A percentile compares a stretch with the other conserved stretches of the same genome.
These are phyloP conservation scores for Zaprionus obscuricornis DNA, from an alignment of 2,888 invertebrate species.

Conservation along the genomic window DNA sequence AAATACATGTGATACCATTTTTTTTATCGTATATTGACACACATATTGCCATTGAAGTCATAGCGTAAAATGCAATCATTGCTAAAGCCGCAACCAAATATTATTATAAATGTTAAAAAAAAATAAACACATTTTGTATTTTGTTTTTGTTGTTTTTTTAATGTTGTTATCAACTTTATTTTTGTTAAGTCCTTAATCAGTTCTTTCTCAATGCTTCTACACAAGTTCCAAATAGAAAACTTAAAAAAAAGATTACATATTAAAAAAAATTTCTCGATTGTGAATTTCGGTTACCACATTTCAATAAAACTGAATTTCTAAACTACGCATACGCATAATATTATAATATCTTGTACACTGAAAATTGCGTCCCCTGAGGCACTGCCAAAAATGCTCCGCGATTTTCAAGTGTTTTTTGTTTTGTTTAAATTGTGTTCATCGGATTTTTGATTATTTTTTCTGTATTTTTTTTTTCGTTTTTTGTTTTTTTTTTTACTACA, in stretches of 20 bases:
- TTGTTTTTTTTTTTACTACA: too few relatives aligned
- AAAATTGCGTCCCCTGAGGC: slow-evolving; percentile 17
- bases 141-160: slow-evolving; percentile 57
- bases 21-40: too few relatives aligned
- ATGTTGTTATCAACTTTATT: slow-evolving; percentile 78
- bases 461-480: too few relatives aligned
- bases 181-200: slow-evolving; percentile 80
- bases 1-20: too few relatives aligned
- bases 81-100: too few relatives aligned
- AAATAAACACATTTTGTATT: too few relatives aligned
- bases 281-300: slow-evolving; percentile 44
- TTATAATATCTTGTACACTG: slow-evolving; percentile 20
- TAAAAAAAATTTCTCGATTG: slow-evolving; percentile 62
- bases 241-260: slow-evolving; percentile 67
- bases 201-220: slow-evolving; percentile 81
- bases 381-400: slow-evolving; percentile 30
- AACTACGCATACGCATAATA: slow-evolving; percentile 33
- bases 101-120: too few relatives aligned
- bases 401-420: slow-evolving; percentile 2
- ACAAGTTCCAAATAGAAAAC: slow-evolving; percentile 73
- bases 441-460: too few relatives aligned
- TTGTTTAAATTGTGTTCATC: too few relatives aligned
- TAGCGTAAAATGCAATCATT: too few relatives aligned
- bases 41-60: too few relatives aligned
- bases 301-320: slow-evolving; percentile 71